Evolutionary conservation across 2,797 vertebrate genomes (phyloP), one percentile per base, ranked within the genome.

Genomic region (Acanthornis magna): DNA sequence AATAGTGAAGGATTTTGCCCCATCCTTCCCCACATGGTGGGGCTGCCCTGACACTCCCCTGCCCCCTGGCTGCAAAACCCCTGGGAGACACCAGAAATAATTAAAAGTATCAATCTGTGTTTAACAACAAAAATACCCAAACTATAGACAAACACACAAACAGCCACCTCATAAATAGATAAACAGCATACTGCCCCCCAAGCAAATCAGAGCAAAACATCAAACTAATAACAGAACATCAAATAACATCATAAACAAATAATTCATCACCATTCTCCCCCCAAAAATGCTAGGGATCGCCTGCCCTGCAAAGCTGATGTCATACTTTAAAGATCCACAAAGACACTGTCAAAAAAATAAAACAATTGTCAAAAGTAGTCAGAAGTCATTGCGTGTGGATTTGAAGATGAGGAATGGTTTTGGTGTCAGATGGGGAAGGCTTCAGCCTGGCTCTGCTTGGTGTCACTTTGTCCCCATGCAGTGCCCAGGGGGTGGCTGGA

Each of bases 21-120:
- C 13, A 58, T 36, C 11, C 13, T 85, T 1, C 13, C 10, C 16
- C 34, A 0, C 3, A 6, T 19, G 13, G 40, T 13, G 10, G 57
- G n/a, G 5, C 29, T 60, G 54, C 19, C 10, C n/a, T 0, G 2
- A 17, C 23, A 26, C 5, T 32, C 5, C 15, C 11, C 32, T 60
- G 19, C 29, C 11, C 3, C 1, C 14, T 43, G 27, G 8, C 32
- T 72, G n/a, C 42, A 77, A 81, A 88, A 70, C 5, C 6, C 8
- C 36, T 32, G 13, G 0, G 4, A 85, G 8, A 9, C 30, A 66
- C 47, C 36, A 75, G n/a, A 51, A 63, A 32, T 8, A 34, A 68
- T 67, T 42, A 6, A 32, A 95, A 72, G 5, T 5, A 16, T 25
- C 19, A 27, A 5, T 54, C 5, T 66, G 34, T 20, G 5, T 74